Evolutionary conservation across 1,140 invertebrate genomes (phyloP).

Genomic region (Diplogasteroides magnus): DNA sequence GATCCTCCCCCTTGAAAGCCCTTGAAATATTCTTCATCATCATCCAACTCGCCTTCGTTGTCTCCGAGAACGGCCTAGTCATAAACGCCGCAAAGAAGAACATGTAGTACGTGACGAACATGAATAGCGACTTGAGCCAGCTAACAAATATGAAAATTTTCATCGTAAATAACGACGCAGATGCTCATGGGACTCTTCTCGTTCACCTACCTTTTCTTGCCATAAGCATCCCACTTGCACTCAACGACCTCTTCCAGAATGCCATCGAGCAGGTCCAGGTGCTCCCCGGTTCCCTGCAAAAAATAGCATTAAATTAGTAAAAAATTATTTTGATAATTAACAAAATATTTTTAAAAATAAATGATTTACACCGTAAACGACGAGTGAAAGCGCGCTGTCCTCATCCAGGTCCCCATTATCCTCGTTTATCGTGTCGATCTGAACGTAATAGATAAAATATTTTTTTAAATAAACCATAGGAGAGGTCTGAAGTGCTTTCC

Average conservation of each 20-base stretch:
- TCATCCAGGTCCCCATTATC: constrained; percentile 84
- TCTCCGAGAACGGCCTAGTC: constrained; percentile 44
- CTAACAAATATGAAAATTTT: constrained; percentile 23
- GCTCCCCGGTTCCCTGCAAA: constrained; percentile 80
- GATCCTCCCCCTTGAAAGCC: too few relatives aligned
- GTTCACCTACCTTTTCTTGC: constrained; percentile 30
- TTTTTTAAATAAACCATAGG: too few relatives aligned
- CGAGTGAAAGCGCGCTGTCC: constrained; percentile 87
- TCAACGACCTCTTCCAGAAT: constrained; percentile 85
- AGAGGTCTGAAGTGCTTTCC: too few relatives aligned
- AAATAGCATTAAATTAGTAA: too few relatives aligned
- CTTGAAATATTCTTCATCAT: too few relatives aligned
- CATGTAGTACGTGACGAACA: constrained; percentile 46
- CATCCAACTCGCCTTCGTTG: constrained; percentile 39
- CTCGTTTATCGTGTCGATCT: constrained; percentile 90
- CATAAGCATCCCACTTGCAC: constrained; percentile 81
- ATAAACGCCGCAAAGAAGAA: constrained; percentile 49
- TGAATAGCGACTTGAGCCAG: constrained; percentile 40
- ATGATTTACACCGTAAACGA: constrained; percentile 83
- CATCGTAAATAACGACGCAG: too few relatives aligned
- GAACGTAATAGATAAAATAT: too few relatives aligned
- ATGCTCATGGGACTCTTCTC: too few relatives aligned
- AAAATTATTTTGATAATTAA: background rate
- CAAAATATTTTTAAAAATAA: background rate
- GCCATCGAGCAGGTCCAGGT: constrained; percentile 90